Base-by-base conservation (phyloP, 2,888 invertebrate genomes). In the Herminia tarsipennalis region DNA sequence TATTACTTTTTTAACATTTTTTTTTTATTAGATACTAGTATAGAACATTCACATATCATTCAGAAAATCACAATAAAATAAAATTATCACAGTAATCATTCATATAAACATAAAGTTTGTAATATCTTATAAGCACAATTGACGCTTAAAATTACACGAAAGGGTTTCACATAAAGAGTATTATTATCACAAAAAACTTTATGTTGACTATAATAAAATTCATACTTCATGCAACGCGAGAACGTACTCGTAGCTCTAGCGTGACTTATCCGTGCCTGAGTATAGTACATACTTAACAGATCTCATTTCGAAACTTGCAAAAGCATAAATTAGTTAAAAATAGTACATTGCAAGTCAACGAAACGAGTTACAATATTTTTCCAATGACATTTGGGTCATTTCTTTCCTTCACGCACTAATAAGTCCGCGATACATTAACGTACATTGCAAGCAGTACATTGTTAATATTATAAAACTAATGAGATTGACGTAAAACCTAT, bases 41-140 rank as follows among this genome's bases (percentile, higher is more conserved):
- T 29, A 45, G 39, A 38, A 41, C 44, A 52, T 35, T 44, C 53
- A 48, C 29, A 49, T 34, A 32, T 28, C 14, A 44, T 38, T 9
- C 28, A 21, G 20, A 20, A 18, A 58, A 62, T 57, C 45, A 64
- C 55, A 64, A 68, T 55, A 48, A 59, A 65, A 58, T 52, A 52
- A 63, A 65, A 56, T 54, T 69, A 69, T 69, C 69, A 69, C 69
- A 69, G 69, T 59, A 59, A 60, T 45, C 22, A 58, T 53, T 54
- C 48, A 52, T 42, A n/a, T 58, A 54, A 61, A 67, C 49, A 41
- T 64, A 60, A 45, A 44, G 51, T 42, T 14, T 18, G 40, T 34
- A 58, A 46, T 42, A 46, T 47, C 27, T 43, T 43, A 49, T 25
- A 49, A 55, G 34, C 48, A 45, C 40, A 61, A 61, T 48, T 48